Percentiles rank a stretch among this genome's conserved stretches.
Conservation (phyloP, 2,888 invertebrate genomes). For the Mayetiola destructor region DNA sequence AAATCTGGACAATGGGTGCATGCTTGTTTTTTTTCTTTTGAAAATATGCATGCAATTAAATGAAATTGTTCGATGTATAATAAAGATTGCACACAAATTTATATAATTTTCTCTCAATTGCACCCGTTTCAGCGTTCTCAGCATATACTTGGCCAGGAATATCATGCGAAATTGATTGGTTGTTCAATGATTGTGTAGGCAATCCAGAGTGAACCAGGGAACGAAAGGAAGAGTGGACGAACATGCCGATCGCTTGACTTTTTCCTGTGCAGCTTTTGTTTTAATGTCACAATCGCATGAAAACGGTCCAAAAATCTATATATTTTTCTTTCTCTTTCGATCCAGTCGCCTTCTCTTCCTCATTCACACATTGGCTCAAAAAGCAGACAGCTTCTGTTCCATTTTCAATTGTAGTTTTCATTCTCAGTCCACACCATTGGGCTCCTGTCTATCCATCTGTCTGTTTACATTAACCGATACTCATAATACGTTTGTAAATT, state of each 20-base stretch:
- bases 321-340: neutral
- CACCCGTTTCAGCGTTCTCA: neutral
- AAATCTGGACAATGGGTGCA: conserved; percentile 5
- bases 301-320: too few species aligned
- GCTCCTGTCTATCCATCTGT: too few species aligned
- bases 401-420: neutral
- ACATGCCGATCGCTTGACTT: too few species aligned
- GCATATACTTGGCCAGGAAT: neutral
- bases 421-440: neutral
- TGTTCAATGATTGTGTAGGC: neutral
- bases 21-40: too few species aligned
- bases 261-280: too few species aligned
- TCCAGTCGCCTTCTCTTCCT: neutral
- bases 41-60: conserved; percentile 9
- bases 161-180: neutral
- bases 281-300: too few species aligned
- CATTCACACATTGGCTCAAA: neutral
- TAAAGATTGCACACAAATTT: neutral
- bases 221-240: too few species aligned
- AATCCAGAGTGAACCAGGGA: neutral
- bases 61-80: conserved; percentile 9
- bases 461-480: too few species aligned
- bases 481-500: too few species aligned
- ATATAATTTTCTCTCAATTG: neutral
- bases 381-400: conserved; percentile 5